A percentile compares a stretch with the other conserved stretches of the same genome.
Evolutionary conservation across 2,888 invertebrate genomes (phyloP).

Genomic region (Asteroscopus sphinx): DNA sequence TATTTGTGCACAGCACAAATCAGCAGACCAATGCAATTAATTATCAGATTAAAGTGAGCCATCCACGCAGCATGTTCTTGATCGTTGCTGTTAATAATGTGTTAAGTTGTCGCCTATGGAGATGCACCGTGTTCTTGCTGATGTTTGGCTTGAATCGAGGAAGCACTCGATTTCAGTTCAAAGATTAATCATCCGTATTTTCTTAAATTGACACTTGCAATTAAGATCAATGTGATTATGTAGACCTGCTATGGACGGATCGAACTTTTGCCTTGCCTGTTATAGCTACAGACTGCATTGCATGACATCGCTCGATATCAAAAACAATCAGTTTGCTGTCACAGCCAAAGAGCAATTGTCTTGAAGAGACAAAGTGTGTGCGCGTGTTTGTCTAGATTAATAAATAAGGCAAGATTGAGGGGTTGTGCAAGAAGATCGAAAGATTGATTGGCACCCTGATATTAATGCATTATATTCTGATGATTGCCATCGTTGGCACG

Average conservation of each 20-base stretch:
- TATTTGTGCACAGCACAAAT: conserved; percentile 89
- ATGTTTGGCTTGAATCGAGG: conserved; percentile 62
- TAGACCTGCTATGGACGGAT: conserved; percentile 38
- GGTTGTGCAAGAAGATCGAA: conserved; percentile 73
- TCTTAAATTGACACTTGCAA: conserved; percentile 48
- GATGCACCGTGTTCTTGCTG: conserved; percentile 63
- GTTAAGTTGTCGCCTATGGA: conserved; percentile 68
- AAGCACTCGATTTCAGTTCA: conserved; percentile 52
- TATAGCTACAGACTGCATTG: conserved; percentile 37
- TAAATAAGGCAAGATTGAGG: conserved; percentile 76
- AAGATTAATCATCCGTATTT: conserved; percentile 43
- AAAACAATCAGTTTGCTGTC: conserved; percentile 59
- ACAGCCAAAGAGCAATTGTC: conserved; percentile 63
- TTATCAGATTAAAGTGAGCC: conserved; percentile 89
- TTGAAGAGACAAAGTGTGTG: conserved; percentile 63
- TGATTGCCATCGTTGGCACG: conserved; percentile 78
- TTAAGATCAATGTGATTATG: conserved; percentile 47
- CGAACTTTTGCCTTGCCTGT: conserved; percentile 54
- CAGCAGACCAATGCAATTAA: conserved; percentile 88
- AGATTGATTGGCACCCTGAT: conserved; percentile 79
- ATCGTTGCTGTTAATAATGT: conserved; percentile 72
- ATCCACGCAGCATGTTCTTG: conserved; percentile 81
- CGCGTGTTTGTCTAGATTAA: conserved; percentile 69
- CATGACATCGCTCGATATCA: conserved; percentile 55
- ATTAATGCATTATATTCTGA: conserved; percentile 72